Base-by-base conservation (phyloP, 1,140 invertebrate genomes). In the Drosophila sp. region DNA sequence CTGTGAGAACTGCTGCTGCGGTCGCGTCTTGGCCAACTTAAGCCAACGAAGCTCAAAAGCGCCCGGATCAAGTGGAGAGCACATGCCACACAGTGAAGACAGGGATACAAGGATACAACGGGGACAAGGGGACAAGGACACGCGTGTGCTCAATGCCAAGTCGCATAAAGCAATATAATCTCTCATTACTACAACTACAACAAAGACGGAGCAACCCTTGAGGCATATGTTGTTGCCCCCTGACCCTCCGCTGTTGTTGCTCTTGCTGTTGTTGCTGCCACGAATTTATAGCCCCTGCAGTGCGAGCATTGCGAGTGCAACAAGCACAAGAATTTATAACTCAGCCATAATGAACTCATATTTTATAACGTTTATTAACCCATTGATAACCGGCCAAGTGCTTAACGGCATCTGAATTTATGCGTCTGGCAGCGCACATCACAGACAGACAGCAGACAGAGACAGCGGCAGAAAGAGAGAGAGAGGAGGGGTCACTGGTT, bases 361-460 rank as follows among this genome's bases (percentile, higher is more conserved):
- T 89, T 80, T 89, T 80, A 89, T 83, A 89, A 89, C 73, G 84
- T 87, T 89, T 89, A 89, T 89, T 89, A 89, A 89, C 84, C 84
- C 83, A 89, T 89, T 89, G 83, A 89, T 89, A 89, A 89, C 84
- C 70, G 45, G 67, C 64, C 67, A 71, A 78, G 72, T 75, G 78
- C 76, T 80, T 75, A 78, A 78, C 67, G 67, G 62, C 65, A 56
- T 14, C 62, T 13, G 58, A 77, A 87, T 89, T 87, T 89, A 89
- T 87, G 83, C 76, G 83, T 87, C 79, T 89, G 79, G 41, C 65
- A 16, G 25, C 38, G 32, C 27, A 11, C 53, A 25, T 58, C 34
- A 5, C 32, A 7, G 4, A 1, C 16, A 21, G 41, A 21, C 1
- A 21, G 21, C n/a, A 21, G 21, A 21, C 1, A 21, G 21, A 21